phyloP scores from a whole-genome alignment of 2,888 invertebrate species.

The Chloroclysta siterata region DNA sequence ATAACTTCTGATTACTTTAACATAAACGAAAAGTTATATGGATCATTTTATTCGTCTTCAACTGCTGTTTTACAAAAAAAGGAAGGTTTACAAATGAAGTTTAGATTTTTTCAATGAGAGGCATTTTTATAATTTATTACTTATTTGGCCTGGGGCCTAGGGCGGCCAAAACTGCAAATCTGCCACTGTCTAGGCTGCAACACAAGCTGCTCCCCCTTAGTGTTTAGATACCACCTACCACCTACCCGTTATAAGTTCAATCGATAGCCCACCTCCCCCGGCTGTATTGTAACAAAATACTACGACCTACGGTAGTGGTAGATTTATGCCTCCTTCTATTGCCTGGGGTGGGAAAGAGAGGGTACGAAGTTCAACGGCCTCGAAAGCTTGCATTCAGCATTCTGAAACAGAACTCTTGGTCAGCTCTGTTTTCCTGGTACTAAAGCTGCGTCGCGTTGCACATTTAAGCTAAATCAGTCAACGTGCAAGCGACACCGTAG shows the following conservation, averaged over 20 bases:
- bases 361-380: background rate
- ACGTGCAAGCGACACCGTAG: background rate
- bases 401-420: conserved; percentile 11
- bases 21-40: no score
- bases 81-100: no score
- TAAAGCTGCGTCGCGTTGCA: conserved; percentile 5
- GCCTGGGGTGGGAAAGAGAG: conserved; percentile 6
- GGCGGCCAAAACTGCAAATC: no score
- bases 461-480: conserved; percentile 6
- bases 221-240: no score
- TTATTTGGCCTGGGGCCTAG: no score
- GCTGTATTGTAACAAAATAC: background rate
- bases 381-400: background rate
- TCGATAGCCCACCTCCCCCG: background rate
- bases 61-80: no score
- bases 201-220: no score
- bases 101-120: no score
- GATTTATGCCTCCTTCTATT: conserved; percentile 1
- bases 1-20: no score
- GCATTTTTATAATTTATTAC: no score
- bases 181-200: no score
- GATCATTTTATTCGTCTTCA: no score
- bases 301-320: conserved; percentile 1
- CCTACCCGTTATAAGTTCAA: background rate
- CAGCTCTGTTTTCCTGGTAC: conserved; percentile 9